Base-by-base conservation (phyloP, 2,797 vertebrate genomes). In the Darevskia nairensis region DNA sequence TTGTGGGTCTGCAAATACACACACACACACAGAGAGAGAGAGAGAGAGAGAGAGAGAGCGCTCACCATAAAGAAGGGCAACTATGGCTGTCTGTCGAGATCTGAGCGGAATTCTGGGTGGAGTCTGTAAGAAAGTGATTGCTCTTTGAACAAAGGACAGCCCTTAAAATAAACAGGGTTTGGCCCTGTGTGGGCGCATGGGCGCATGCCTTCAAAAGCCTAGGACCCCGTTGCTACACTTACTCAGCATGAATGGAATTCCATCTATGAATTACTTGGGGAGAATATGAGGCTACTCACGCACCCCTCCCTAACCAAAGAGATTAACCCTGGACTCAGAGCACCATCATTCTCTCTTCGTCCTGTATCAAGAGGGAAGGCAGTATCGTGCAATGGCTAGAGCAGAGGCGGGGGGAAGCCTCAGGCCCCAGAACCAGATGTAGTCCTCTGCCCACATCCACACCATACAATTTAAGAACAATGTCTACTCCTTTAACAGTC, bases 181-280 rank as follows among this genome's bases (percentile, higher is more conserved):
- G 27, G 10, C 29, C 9, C 27, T 1, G 44, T 39, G 13, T 8
- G 4, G 3, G 19, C 1, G n/a, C 11, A 32, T 5, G n/a, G 1
- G 35, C 4, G 8, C 29, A 11, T n/a, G 46, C 15, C 68, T 59
- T 13, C 50, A 3, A 3, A 39, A n/a, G 61, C 17, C 1, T 41
- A 19, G 17, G 11, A 29, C 27, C 19, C 59, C 35, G 2, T 8
- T 66, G 84, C 44, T 19, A 27, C 17, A 17, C 25, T 41, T 41
- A 13, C 44, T 80, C 44, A 59, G 44, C 61, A 8, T 23, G 61
- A 55, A 55, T 50, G 61, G 76, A 78, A 86, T 69, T 17, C 84
- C 75, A 27, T 61, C 55, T 7, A 21, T 76, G 74, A 46, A 9
- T 64, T 15, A 10, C 21, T n/a, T 55, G 81, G 4, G 15, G 75